A percentile compares a stretch with the other conserved stretches of the same genome.
These are phyloP conservation scores for Drosophila macrothrix DNA, from an alignment of 2,888 invertebrate species.

Conservation along the genomic window DNA sequence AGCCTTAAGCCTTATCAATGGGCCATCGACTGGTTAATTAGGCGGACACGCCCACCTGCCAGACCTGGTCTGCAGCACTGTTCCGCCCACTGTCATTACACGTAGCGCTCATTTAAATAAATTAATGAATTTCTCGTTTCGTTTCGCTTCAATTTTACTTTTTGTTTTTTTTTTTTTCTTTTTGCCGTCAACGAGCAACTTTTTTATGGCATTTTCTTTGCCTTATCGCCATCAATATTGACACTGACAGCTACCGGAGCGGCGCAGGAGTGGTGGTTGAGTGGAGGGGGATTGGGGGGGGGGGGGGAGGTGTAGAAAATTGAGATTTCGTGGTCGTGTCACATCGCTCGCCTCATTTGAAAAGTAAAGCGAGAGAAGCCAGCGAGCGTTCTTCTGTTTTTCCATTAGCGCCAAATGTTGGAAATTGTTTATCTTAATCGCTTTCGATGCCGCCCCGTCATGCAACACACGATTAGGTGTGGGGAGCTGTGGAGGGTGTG, in stretches of 20 bases:
- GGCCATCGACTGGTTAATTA: slow-evolving; percentile 65
- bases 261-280: neutral
- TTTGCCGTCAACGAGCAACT: slow-evolving; percentile 23
- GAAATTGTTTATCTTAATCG: slow-evolving; percentile 76
- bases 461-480: slow-evolving; percentile 16
- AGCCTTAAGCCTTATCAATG: slow-evolving; percentile 59
- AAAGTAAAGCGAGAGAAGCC: slow-evolving; percentile 5
- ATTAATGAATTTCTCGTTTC: slow-evolving; percentile 71
- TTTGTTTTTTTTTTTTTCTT: neutral
- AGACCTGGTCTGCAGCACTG: neutral
- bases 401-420: slow-evolving; percentile 66
- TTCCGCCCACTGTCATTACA: slow-evolving; percentile 66
- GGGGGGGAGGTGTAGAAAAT: slow-evolving; percentile 29
- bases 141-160: slow-evolving; percentile 22
- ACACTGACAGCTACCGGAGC: slow-evolving; percentile 47
- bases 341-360: slow-evolving; percentile 70
- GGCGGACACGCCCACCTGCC: slow-evolving; percentile 56
- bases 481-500: neutral
- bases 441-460: slow-evolving; percentile 44
- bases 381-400: slow-evolving; percentile 37
- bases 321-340: slow-evolving; percentile 69
- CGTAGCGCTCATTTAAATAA: slow-evolving; percentile 76
- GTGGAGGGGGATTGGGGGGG: neutral
- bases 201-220: slow-evolving; percentile 64
- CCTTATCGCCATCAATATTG: slow-evolving; percentile 72